Evolutionary conservation across 2,797 vertebrate species (phyloP).

Genomic region (Xenops minutus): DNA sequence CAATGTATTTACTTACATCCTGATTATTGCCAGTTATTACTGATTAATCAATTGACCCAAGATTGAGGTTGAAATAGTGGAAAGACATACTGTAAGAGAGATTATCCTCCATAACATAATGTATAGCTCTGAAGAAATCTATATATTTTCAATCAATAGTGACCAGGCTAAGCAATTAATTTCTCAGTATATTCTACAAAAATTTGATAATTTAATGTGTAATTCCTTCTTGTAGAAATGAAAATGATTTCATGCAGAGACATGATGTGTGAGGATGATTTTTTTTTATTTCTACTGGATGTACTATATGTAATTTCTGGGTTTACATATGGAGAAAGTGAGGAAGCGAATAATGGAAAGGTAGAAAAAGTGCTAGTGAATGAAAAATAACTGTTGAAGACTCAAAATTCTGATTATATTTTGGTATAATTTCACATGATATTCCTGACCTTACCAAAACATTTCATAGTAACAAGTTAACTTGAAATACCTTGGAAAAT

Average conservation of each 20-base stretch:
- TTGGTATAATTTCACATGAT: not conserved
- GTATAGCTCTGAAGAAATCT: not conserved
- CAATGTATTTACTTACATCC: not conserved
- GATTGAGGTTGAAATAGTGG: not conserved
- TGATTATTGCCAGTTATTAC: slow-evolving; percentile 30
- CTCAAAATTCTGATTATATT: not conserved
- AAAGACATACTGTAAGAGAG: not conserved
- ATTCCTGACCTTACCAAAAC: not conserved
- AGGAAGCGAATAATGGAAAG: not conserved
- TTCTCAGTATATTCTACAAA: not conserved
- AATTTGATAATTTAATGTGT: not conserved
- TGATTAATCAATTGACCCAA: slow-evolving; percentile 17
- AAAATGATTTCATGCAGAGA: not conserved
- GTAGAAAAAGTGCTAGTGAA: not conserved
- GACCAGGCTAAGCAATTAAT: not conserved
- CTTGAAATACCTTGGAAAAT: not conserved
- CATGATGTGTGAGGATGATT: not conserved
- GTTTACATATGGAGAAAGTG: not conserved
- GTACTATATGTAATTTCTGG: not conserved
- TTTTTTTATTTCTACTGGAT: not conserved
- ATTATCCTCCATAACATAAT: not conserved
- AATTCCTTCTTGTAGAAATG: not conserved
- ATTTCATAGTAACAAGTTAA: not conserved
- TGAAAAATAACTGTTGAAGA: not conserved
- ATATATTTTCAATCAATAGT: not conserved